Base-by-base conservation (phyloP, 2,888 invertebrate genomes). In the Nymphalis polychloros region DNA sequence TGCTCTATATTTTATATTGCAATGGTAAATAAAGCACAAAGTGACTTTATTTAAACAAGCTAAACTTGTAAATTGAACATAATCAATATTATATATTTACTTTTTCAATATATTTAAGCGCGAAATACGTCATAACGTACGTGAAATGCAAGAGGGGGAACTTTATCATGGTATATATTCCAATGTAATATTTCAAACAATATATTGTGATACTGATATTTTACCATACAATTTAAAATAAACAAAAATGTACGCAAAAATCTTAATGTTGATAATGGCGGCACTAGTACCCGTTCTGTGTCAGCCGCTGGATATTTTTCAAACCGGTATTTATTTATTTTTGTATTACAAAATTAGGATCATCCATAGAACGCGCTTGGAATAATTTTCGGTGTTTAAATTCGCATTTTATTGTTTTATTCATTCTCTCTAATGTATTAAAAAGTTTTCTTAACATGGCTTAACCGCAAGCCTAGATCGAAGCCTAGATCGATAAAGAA, bases 241-340 rank as follows among this genome's bases (percentile, higher is more conserved):
- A 41, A 27, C 47, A 13, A 73, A 71, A 69, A 77, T 75, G 73
- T 53, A 66, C 27, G 61, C 61, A 1, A 64, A 74, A n/a, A 8
- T 83, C 8, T 17, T 86, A 16, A 41, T 87, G n/a, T 64, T 82
- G 10, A 69, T 78, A 20, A 19, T 57, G 16, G 55, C 61, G 8
- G 69, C 75, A 27, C 63, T 79, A 50, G 63, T 79, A 3, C 76
- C 68, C 0, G 84, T 79, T 46, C 70, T 69, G 50, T 75, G 84
- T 60, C 77, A 80, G 47, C 86, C 89, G 3, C 62, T 86, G 69
- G 81, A 80, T 55, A 66, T 75, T 13, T 65, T 72, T 57, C 73
- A 71, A 48, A 76, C 67, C 69, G 81, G 85, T 85, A 69, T 20
- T 35, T 66, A 35, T 49, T 61, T 62, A 17, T 55, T 52, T 55